phyloP scores from a whole-genome alignment of 2,113 vertebrate species.

The Heterochromis multidens region DNA sequence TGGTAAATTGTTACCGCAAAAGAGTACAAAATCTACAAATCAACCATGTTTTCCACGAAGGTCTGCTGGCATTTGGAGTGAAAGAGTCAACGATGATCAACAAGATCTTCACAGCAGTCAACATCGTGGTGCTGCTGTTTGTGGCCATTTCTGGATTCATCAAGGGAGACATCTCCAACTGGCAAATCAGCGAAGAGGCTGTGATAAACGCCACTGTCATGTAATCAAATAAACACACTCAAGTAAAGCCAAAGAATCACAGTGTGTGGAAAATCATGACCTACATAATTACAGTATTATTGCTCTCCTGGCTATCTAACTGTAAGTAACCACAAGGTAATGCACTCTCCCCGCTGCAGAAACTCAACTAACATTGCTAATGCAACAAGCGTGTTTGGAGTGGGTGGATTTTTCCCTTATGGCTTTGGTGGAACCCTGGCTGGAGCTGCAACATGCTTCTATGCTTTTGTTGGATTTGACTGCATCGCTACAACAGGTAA shows the following conservation, averaged over 20 bases:
- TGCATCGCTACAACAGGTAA: slow-evolving; percentile 85
- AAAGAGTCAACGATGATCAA: slow-evolving; percentile 84
- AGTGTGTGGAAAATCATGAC: background rate
- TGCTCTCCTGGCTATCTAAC: background rate
- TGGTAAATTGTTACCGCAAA: background rate
- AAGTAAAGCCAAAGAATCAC: slow-evolving; percentile 38
- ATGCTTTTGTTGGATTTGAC: slow-evolving; percentile 89
- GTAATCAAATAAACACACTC: background rate
- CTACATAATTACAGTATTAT: background rate
- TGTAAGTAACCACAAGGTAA: background rate
- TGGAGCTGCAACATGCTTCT: slow-evolving; percentile 86
- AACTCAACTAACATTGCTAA: slow-evolving; percentile 68
- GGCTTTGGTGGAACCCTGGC: slow-evolving; percentile 81
- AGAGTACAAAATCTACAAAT: background rate
- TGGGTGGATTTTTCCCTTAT: slow-evolving; percentile 85
- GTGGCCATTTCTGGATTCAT: slow-evolving; percentile 80
- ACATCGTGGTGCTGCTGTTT: slow-evolving; percentile 80
- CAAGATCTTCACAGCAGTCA: slow-evolving; percentile 83
- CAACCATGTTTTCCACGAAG: slow-evolving; percentile 51
- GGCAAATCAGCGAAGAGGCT: slow-evolving; percentile 72
- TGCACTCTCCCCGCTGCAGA: slow-evolving; percentile 51
- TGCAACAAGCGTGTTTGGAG: slow-evolving; percentile 69
- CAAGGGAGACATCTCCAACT: slow-evolving; percentile 81
- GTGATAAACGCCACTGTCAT: slow-evolving; percentile 49
- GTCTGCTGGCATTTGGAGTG: slow-evolving; percentile 83